phyloP scores from a whole-genome alignment of 2,113 vertebrate genomes.

The Pachycephala philippinensis region DNA sequence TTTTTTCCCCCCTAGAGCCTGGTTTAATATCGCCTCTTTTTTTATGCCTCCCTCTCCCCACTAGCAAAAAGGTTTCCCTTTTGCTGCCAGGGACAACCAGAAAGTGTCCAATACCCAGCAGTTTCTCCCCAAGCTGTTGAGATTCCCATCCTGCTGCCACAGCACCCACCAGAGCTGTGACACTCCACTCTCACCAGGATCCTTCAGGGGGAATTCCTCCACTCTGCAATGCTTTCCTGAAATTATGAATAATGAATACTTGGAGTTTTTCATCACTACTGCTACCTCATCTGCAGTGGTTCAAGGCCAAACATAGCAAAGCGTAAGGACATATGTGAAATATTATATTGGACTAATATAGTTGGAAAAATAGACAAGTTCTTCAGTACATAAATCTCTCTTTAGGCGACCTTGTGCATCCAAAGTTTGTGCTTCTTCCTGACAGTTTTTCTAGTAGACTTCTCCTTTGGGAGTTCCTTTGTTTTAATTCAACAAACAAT shows the following conservation, averaged over 20 bases:
- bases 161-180: background rate
- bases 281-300: background rate
- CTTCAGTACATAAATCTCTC: background rate
- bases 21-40: background rate
- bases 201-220: background rate
- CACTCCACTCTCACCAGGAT: background rate
- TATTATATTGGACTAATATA: background rate
- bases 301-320: conserved; percentile 3
- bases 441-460: background rate
- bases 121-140: background rate
- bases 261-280: background rate
- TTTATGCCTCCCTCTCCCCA: background rate
- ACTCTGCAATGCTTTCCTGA: background rate
- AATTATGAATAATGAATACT: background rate
- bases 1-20: background rate
- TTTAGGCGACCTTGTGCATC: background rate
- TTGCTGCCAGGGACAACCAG: background rate
- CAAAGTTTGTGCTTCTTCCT: background rate
- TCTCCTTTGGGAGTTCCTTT: background rate
- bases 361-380: background rate
- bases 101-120: background rate
- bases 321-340: background rate
- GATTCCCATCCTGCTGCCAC: fast-evolving
- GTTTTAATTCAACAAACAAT: conserved; percentile 33
- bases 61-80: background rate